These are phyloP conservation scores for Drosophila busckii DNA, from an alignment of 1,140 invertebrate genomes.

Conservation along the genomic window DNA sequence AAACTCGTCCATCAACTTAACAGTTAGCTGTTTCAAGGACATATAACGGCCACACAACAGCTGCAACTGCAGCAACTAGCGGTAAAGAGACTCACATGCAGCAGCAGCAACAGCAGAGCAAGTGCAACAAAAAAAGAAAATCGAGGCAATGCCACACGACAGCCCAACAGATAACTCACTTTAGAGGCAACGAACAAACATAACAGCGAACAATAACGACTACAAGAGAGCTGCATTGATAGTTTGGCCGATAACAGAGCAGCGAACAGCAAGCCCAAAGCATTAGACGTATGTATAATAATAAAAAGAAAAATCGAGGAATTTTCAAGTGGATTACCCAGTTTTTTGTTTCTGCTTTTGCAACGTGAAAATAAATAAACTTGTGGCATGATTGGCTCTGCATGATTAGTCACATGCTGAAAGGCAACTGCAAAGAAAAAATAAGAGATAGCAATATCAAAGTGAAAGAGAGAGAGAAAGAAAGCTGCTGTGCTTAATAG, in stretches of 20 bases:
- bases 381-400: conserved; percentile 75
- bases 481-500: conserved; percentile 62
- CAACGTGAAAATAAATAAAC: conserved; percentile 75
- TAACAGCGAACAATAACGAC: conserved; percentile 74
- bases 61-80: conserved; percentile 30
- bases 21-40: conserved; percentile 73
- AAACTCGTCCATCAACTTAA: conserved; percentile 16
- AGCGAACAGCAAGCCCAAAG: conserved; percentile 13
- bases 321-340: conserved; percentile 76
- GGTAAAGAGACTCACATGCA: conserved; percentile 56
- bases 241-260: conserved; percentile 64
- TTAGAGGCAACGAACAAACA: conserved; percentile 56
- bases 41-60: conserved; percentile 57
- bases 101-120: conserved; percentile 39
- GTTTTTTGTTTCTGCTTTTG: conserved; percentile 53
- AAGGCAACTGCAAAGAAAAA: conserved; percentile 10
- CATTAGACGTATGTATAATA: conserved; percentile 25
- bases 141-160: conserved; percentile 29
- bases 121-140: conserved; percentile 38
- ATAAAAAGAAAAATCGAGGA: conserved; percentile 67
- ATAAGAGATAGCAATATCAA: background rate
- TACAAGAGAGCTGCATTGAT: conserved; percentile 70
- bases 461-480: background rate
- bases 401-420: conserved; percentile 73
- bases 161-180: conserved; percentile 70